Evolutionary conservation across 2,797 vertebrate species (phyloP), one percentile per base, ranked within the genome.

Genomic region (Antrozous pallidus): DNA sequence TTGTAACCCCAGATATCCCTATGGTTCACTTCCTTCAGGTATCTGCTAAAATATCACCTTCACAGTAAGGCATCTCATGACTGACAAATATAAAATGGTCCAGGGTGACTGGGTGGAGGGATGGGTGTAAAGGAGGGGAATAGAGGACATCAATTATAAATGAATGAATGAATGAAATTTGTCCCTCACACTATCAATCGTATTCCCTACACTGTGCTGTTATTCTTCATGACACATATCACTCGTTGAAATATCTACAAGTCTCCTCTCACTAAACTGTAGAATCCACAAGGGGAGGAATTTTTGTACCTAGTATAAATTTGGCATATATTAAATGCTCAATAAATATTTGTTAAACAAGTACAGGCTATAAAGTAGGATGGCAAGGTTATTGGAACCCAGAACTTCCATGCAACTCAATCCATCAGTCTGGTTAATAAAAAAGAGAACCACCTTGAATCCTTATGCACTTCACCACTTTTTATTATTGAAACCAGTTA

Each of bases 301-400:
- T 38, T 90, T 63, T 91, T 73, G 42, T 83, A 24, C n/a, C 45
- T 80, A 67, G 11, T 47, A 94, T 0, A 91, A 36, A 90, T 77
- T 51, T 95, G 58, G 63, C 40, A 88, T 87, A 51, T 87, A 85
- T 14, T 63, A 69, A 73, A 31, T 87, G 33, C 0, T 93, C 54
- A 87, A 17, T 75, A 93, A 90, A 61, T 91, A 87, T 75, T 71
- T 86, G 69, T 81, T 40, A 0, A 90, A 82, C 67, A 92, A 95
- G 87, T 77, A 14, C 5, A 87, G 24, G 38, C 42, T 84, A 2
- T 77, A 79, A 86, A 92, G 24, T 75, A 89, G 5, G 38, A 91
- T 36, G 40, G n/a, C 67, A 92, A 84, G 28, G 8, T 67, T 85
- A 85, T 8, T 88, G 18, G 11, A 2, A 22, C 36, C 12, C 11